These are phyloP conservation scores for Akabosia matsudoensis DNA, from an alignment of 1,140 invertebrate genomes.

Conservation along the genomic window DNA sequence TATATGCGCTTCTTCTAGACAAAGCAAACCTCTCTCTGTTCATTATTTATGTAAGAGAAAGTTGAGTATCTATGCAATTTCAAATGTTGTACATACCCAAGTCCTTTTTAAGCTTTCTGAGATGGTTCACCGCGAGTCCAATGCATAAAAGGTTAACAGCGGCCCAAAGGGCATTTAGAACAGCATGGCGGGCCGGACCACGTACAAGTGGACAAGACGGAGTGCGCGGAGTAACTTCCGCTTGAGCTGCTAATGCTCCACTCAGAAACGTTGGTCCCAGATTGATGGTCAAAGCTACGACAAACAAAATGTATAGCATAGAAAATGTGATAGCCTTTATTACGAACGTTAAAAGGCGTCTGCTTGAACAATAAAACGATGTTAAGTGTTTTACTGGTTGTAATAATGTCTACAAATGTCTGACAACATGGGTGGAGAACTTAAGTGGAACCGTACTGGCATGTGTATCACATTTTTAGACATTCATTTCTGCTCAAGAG, in stretches of 20 bases:
- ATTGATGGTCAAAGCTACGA: constrained; percentile 71
- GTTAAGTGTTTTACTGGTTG: neutral
- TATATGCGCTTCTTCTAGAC: too few species aligned
- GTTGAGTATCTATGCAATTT: neutral
- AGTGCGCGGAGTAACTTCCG: constrained; percentile 55
- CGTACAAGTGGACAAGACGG: constrained; percentile 77
- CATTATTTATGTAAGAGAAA: neutral
- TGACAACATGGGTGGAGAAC: too few species aligned
- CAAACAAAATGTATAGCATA: neutral
- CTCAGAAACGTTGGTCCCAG: constrained; percentile 84
- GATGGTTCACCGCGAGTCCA: constrained; percentile 76
- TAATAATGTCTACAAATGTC: too few species aligned
- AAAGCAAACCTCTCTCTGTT: too few species aligned
- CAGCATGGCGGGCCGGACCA: constrained; percentile 77
- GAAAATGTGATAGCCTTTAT: neutral
- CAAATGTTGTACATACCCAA: constrained; percentile 61
- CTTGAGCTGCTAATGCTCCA: constrained; percentile 77
- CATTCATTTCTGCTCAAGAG: too few species aligned
- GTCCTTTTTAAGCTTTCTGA: constrained; percentile 77
- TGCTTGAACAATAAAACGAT: neutral
- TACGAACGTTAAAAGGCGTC: neutral
- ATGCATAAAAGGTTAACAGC: constrained; percentile 81
- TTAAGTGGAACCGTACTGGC: too few species aligned
- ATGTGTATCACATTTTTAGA: neutral
- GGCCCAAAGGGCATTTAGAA: constrained; percentile 85